Base-by-base conservation (phyloP, 2,888 invertebrate species). In the Auanema sp. region DNA sequence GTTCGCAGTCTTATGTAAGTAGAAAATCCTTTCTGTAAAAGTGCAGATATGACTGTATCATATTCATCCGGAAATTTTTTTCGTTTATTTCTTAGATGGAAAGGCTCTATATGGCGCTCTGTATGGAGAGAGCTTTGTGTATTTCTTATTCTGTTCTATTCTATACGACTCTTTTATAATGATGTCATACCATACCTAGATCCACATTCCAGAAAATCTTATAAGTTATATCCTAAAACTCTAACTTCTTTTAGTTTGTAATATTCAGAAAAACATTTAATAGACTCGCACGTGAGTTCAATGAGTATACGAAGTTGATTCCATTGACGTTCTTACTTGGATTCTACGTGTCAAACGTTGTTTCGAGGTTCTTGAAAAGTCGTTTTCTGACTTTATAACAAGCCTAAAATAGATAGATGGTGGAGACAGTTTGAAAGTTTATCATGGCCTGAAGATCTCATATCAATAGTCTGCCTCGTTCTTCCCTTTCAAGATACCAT, bases 321-420 rank as follows among this genome's bases (percentile, higher is more conserved):
- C 79, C 78, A 0, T 53, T 79, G 43, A 77, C 73, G 6, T 77
- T 79, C 58, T 61, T 79, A 25, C 68, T 79, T 8, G 79, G 76
- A 33, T 78, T 78, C 65, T 79, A 77, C 63, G 77, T 79, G 10
- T 71, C 75, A 0, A 75, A 75, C 50, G 75, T 79, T 11, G 77
- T 78, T 23, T 69, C 73, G 2, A 67, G 76, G 76, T 74, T 52
- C 21, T 8, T 24, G 18, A 18, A 23, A 2, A 33, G 3, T 33
- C 8, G 8, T 33, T 33, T 33, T 33, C 8, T 33, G 3, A 8
- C 33, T 33, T n/a, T 52, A 3, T 24, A 18, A 52, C 18, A 6
- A 18, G 18, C 51, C 18, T 16, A 6, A 4, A 18, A n/a, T 11
- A 18, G 16, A 18, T 58, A 72, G 76, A 68, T 76, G 76, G 76